Conservation (phyloP, 2,797 vertebrate species). For the Sebastes ruberrimus region DNA sequence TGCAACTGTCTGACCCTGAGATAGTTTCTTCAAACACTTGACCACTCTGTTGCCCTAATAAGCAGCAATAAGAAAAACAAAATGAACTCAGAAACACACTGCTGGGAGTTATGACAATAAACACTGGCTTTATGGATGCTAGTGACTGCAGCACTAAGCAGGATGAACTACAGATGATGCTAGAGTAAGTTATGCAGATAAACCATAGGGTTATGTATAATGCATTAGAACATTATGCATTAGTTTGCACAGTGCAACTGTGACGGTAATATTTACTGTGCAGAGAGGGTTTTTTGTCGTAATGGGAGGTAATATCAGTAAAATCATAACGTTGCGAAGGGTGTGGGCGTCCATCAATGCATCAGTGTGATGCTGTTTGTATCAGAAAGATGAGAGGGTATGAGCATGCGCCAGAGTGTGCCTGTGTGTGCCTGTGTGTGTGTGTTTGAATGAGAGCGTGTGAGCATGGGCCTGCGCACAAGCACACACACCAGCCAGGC, state of each 20-base stretch:
- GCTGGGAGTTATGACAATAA: constrained; percentile 13
- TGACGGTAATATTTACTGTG: constrained; percentile 7
- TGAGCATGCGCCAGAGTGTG: constrained; percentile 28
- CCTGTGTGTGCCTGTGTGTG: neutral
- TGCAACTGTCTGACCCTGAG: neutral
- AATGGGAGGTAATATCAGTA: neutral
- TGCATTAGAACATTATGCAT: constrained; percentile 9
- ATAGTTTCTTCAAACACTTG: neutral
- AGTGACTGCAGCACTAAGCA: constrained; percentile 7
- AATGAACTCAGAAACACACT: neutral
- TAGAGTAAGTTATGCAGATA: constrained; percentile 17
- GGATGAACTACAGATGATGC: constrained; percentile 10
- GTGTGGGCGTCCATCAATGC: constrained; percentile 14
- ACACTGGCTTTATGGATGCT: neutral
- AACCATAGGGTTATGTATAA: constrained; percentile 43
- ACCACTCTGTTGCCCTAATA: neutral
- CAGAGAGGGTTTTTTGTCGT: constrained; percentile 8
- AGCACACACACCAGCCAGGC: constrained; percentile 34
- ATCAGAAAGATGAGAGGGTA: constrained; percentile 25
- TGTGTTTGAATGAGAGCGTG: constrained; percentile 18
- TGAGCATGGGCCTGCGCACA: constrained; percentile 24
- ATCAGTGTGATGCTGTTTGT: constrained; percentile 31
- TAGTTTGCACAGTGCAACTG: constrained; percentile 17
- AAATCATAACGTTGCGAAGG: constrained; percentile 14
- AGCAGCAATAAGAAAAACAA: neutral